Evolutionary conservation across 2,113 vertebrate genomes (phyloP).

Genomic region (Saiga tatarica): DNA sequence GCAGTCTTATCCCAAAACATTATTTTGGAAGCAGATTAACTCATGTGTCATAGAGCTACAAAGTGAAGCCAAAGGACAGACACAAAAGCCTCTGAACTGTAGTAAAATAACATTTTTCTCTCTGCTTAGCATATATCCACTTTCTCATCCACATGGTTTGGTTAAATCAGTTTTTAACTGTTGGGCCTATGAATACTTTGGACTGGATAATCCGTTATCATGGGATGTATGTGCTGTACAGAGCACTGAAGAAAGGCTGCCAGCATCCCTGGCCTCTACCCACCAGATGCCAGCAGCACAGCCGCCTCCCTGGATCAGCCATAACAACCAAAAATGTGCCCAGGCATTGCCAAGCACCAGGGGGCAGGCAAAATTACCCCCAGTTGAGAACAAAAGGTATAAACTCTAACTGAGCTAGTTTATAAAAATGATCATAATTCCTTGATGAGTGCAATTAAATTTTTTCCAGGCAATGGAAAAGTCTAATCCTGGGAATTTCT

Average conservation of each 20-base stretch:
- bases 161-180: neutral
- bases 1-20: neutral
- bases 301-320: rapidly evolving
- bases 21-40: neutral
- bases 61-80: neutral
- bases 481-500: neutral
- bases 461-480: neutral
- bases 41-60: neutral
- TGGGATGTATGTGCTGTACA: neutral
- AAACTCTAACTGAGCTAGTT: neutral
- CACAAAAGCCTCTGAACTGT: neutral
- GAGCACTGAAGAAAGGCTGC: neutral
- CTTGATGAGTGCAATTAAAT: neutral
- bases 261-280: neutral
- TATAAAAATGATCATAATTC: neutral
- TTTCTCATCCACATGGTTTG: neutral
- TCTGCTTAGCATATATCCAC: neutral
- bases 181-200: neutral
- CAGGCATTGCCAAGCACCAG: neutral
- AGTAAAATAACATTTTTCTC: neutral
- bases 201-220: neutral
- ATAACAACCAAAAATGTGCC: neutral
- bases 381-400: neutral
- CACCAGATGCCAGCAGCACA: neutral
- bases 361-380: neutral